Evolutionary conservation across 2,888 invertebrate species (phyloP).

Genomic region (Holacanthella duospinosa): DNA sequence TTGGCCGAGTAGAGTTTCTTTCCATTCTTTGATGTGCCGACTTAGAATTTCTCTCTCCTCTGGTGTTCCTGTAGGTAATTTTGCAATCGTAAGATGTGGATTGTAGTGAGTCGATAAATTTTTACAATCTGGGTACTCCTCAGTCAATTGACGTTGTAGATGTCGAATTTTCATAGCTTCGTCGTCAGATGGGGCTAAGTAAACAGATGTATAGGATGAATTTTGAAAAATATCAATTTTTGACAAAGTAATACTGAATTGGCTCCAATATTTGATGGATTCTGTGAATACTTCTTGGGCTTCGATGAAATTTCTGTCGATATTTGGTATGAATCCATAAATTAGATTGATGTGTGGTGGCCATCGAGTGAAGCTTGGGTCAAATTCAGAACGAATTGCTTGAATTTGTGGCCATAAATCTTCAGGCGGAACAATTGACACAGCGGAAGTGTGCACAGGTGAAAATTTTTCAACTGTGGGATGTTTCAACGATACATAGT

Average conservation of each 20-base stretch:
- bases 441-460: neutral
- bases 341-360: constrained; percentile 8
- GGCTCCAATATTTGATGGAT: too few relatives aligned
- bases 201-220: neutral
- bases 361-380: constrained; percentile 5
- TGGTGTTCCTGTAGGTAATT: neutral
- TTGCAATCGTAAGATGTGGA: constrained; percentile 9
- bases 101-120: neutral
- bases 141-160: neutral
- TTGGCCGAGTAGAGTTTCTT: neutral
- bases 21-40: neutral
- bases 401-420: neutral
- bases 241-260: neutral
- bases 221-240: constrained; percentile 3
- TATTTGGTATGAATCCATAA: constrained; percentile 1
- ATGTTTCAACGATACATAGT: too few relatives aligned
- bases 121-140: neutral
- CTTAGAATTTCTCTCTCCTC: neutral
- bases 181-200: neutral
- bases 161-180: neutral
- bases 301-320: neutral
- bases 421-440: neutral
- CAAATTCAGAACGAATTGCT: constrained; percentile 9
- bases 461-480: neutral
- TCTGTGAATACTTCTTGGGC: neutral